These are phyloP conservation scores for Eupithecia abbreviata DNA, from an alignment of 2,888 invertebrate species.

Conservation along the genomic window DNA sequence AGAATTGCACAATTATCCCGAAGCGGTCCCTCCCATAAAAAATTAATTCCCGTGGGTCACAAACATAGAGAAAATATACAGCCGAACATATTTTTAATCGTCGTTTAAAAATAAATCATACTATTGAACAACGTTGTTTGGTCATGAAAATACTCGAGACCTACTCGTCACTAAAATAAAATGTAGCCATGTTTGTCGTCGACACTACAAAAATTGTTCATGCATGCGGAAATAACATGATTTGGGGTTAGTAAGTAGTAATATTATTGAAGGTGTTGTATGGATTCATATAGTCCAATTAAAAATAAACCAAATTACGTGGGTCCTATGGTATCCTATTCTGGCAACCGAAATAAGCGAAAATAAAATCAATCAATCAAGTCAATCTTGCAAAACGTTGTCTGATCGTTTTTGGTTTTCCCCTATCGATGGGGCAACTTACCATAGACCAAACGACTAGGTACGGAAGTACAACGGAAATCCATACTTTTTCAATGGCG, in stretches of 20 bases:
- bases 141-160: no score
- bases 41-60: no score
- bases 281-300: conserved; percentile 1
- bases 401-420: no score
- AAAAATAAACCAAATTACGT: background rate
- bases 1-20: no score
- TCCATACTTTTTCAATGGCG: background rate
- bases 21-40: no score
- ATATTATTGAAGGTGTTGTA: background rate
- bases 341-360: background rate
- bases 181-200: background rate
- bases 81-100: no score
- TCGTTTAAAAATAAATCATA: no score
- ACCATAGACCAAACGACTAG: background rate
- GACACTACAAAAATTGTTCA: background rate
- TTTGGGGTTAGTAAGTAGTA: background rate
- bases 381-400: no score
- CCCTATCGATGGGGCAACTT: no score
- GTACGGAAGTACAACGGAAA: background rate
- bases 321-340: background rate
- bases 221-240: background rate
- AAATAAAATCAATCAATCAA: background rate
- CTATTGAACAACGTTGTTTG: no score
- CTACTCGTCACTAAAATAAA: no score
- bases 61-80: no score